phyloP scores from a whole-genome alignment of 2,113 vertebrate genomes.

The Typhlomys cinereus region DNA sequence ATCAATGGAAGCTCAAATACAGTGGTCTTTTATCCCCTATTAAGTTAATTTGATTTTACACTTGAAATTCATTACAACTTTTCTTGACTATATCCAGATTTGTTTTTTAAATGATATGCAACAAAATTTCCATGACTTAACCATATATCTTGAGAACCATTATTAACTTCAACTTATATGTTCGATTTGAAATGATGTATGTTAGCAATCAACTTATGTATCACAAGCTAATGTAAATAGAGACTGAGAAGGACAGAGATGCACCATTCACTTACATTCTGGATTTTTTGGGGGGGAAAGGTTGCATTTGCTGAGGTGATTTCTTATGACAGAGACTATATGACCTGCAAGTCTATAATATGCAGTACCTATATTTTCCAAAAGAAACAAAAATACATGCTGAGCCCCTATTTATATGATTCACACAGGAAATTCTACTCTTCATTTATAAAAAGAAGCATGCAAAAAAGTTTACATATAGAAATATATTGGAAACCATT shows the following conservation, averaged over 20 bases:
- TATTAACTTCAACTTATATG: conserved; percentile 11
- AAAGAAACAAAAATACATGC: not conserved
- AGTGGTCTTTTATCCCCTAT: too few species aligned
- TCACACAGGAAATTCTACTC: not conserved
- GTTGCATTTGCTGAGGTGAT: not conserved
- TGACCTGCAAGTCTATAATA: not conserved
- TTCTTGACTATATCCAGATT: not conserved
- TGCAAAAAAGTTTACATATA: not conserved
- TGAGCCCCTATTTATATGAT: not conserved
- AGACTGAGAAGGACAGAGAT: not conserved
- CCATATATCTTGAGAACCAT: not conserved
- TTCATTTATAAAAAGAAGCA: conserved; percentile 17
- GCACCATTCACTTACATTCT: not conserved
- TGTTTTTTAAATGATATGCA: not conserved
- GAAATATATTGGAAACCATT: not conserved
- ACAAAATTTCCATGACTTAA: not conserved
- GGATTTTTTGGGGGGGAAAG: not conserved
- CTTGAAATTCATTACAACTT: too few species aligned
- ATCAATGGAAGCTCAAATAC: too few species aligned
- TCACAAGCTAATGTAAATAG: not conserved
- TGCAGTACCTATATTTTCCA: not conserved
- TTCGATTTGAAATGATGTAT: conserved; percentile 3
- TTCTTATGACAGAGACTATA: not conserved
- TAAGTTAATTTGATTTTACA: too few species aligned
- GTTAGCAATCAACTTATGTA: not conserved